These are phyloP conservation scores for Serripes groenlandicus DNA, from an alignment of 2,888 invertebrate species.

Conservation along the genomic window DNA sequence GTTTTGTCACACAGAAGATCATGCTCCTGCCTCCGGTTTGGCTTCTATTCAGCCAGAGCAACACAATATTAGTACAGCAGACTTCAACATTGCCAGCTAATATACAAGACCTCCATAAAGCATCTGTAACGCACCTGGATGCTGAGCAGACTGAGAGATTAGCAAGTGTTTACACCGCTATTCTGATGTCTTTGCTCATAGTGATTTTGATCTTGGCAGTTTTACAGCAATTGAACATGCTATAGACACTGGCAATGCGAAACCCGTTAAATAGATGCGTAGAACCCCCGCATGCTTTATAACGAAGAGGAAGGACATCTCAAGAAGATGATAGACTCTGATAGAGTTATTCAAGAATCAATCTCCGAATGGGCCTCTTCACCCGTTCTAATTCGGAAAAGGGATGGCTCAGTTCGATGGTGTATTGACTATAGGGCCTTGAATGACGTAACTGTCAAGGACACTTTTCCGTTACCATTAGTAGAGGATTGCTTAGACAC, in stretches of 20 bases:
- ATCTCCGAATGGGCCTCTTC: conserved; percentile 58
- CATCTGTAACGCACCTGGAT: background rate
- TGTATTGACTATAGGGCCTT: conserved; percentile 51
- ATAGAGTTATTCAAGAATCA: conserved; percentile 43
- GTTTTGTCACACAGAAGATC: background rate
- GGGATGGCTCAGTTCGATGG: conserved; percentile 52
- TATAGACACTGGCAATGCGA: conserved; percentile 53
- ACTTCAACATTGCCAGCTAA: background rate
- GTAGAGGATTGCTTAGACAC: conserved; percentile 62
- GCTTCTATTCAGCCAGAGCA: background rate
- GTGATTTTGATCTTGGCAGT: conserved; percentile 45
- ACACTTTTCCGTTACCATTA: conserved; percentile 54
- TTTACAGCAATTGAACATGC: conserved; percentile 55
- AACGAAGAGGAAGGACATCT: conserved; percentile 57
- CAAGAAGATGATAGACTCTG: conserved; percentile 50
- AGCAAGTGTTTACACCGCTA: background rate
- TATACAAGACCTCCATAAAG: background rate
- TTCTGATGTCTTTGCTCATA: conserved; percentile 49
- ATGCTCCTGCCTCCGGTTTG: background rate
- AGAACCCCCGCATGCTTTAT: conserved; percentile 56
- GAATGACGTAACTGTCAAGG: conserved; percentile 41
- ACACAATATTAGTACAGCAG: background rate
- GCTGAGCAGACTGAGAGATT: background rate
- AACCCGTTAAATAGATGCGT: conserved; percentile 57
- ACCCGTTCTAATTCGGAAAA: conserved; percentile 56